These are phyloP conservation scores for Argynnis bischoffii DNA, from an alignment of 2,888 invertebrate genomes.

Conservation along the genomic window DNA sequence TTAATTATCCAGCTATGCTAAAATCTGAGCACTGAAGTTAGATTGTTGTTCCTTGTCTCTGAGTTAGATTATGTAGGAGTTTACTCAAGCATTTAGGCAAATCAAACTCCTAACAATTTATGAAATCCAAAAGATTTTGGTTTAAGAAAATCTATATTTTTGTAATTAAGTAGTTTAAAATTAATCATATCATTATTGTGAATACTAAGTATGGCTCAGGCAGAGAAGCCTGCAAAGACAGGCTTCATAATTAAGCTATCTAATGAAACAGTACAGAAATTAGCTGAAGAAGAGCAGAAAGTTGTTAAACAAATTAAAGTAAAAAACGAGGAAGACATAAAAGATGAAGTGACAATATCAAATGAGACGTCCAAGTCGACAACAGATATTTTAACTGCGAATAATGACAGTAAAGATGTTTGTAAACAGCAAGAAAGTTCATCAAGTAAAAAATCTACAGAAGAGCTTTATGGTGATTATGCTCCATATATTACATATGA, in stretches of 20 bases:
- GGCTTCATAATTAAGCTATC: conserved; percentile 78
- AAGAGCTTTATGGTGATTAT: conserved; percentile 64
- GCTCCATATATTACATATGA: conserved; percentile 86
- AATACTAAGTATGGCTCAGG: conserved; percentile 53
- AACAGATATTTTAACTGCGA: conserved; percentile 1
- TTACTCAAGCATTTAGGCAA: too few relatives aligned
- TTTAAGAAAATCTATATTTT: conserved; percentile 17
- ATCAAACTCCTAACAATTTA: conserved; percentile 1
- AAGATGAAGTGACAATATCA: background rate
- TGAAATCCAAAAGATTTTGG: conserved; percentile 17
- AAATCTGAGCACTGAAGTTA: too few relatives aligned
- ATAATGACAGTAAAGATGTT: background rate
- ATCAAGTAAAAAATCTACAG: conserved; percentile 6
- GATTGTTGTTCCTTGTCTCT: too few relatives aligned
- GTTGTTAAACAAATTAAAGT: conserved; percentile 42
- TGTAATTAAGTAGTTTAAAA: conserved; percentile 23
- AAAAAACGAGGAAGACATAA: conserved; percentile 4
- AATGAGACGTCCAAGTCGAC: background rate
- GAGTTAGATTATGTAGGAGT: too few relatives aligned
- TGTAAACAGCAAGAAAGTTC: conserved; percentile 5
- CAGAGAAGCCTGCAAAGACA: conserved; percentile 58
- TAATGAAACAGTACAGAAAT: conserved; percentile 73
- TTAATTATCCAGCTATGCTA: too few relatives aligned
- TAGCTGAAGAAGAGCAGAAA: conserved; percentile 62
- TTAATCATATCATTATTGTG: background rate